These are phyloP conservation scores for Paragorgia papillata DNA, from an alignment of 92 coral and sea anemone genomes.

Conservation along the genomic window DNA sequence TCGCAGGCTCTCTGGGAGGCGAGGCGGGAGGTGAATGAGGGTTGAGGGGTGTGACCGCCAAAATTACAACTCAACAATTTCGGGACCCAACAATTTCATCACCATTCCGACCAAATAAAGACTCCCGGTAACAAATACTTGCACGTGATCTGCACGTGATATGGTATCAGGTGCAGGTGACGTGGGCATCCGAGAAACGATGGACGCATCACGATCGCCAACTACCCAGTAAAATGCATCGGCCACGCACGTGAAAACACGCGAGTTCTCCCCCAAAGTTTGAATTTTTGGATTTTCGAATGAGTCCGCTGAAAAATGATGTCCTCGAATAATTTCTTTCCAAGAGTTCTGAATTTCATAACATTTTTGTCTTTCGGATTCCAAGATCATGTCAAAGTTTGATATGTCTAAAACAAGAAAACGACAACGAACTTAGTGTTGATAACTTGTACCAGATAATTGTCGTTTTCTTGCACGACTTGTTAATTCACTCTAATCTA, in stretches of 20 bases:
- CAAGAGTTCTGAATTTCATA: constrained; percentile 5
- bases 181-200: constrained; percentile 52
- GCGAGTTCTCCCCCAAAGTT: constrained; percentile 49
- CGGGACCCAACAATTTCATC: constrained; percentile 72
- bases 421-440: no score
- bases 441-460: no score
- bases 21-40: no score
- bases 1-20: no score
- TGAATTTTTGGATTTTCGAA: neutral
- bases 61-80: neutral
- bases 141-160: constrained; percentile 70
- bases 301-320: neutral
- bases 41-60: no score
- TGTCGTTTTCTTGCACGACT: no score
- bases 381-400: neutral
- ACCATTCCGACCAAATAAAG: constrained; percentile 80
- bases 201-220: constrained; percentile 70
- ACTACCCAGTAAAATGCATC: constrained; percentile 85
- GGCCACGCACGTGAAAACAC: constrained; percentile 84
- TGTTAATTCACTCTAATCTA: no score
- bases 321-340: constrained; percentile 7
- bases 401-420: constrained; percentile 6
- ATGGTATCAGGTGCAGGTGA: constrained; percentile 68
- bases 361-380: constrained; percentile 9
- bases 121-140: constrained; percentile 84